Evolutionary conservation across 2,113 vertebrate species (phyloP), one percentile per base, ranked within the genome.

Genomic region (Lipophrys pholis): DNA sequence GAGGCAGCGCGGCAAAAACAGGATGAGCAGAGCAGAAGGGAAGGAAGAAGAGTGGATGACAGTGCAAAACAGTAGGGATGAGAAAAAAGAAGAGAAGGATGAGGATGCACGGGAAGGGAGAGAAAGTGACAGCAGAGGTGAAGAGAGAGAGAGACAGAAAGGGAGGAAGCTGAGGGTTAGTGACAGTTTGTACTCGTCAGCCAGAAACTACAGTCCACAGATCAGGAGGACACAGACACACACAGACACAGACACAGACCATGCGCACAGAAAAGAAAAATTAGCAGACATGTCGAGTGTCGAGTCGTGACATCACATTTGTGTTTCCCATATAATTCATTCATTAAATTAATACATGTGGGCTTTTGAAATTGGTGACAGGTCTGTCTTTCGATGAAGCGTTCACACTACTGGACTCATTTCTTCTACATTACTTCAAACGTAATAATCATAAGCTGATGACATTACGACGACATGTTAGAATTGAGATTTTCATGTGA

Each of bases 141-240:
- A 75, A 66, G 11, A 81, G 42, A 42, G 36, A 12, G 42, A 35
- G 40, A 35, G 39, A 82, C 58, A 83, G 76, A 62, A 52, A 81
- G 61, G 83, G 66, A 78, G 74, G 79, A 90, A 87, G 87, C 3
- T 58, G 55, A 78, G 74, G 81, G 88, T 92, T 93, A 92, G 90
- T 93, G 90, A 91, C 86, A 88, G 82, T 82, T 89, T 89, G 82
- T 86, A 74, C 64, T 84, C 61, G 76, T 90, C 88, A 89, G 89
- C 81, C 56, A 74, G 62, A 89, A 89, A 83, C 5, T 53, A 69
- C 71, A 72, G 78, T 43, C 49, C 78, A 73, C 69, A 89, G 85
- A 86, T 82, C 87, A 81, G 66, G 82, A 86, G 61, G 75, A 82
- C 69, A 73, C 70, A 30, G 80, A 66, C 63, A 59, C 57, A 49